A percentile compares a stretch with the other conserved stretches of the same genome.
Conservation (phyloP, 2,113 vertebrate species). For the Ranitomeya variabilis region DNA sequence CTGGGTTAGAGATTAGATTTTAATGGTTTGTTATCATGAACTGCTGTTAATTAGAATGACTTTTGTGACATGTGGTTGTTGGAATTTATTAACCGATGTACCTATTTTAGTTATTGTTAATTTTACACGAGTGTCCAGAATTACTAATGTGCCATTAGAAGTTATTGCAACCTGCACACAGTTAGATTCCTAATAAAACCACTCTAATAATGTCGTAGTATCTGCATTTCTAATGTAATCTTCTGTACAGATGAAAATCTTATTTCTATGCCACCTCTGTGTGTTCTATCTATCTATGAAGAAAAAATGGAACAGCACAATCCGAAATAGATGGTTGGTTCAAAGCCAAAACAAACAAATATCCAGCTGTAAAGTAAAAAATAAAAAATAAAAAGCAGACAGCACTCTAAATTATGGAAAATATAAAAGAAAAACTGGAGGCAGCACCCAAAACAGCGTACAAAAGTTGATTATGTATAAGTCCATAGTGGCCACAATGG, state of each 20-base stretch:
- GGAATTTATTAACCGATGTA: conserved; percentile 43
- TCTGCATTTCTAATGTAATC: not conserved
- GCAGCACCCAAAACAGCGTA: no score
- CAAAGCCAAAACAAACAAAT: no score
- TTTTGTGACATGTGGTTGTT: conserved; percentile 47
- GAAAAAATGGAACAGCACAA: no score
- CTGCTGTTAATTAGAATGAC: conserved; percentile 48
- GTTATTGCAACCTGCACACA: not conserved
- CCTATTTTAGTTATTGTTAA: conserved; percentile 23
- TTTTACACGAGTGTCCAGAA: conserved; percentile 31
- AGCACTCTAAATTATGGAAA: no score
- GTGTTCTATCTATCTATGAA: not conserved
- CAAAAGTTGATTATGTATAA: no score
- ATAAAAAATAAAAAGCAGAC: no score
- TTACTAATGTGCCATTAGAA: conserved; percentile 18
- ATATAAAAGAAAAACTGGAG: no score
- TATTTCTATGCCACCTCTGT: no score
- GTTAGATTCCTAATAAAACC: not conserved
- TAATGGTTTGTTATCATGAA: conserved; percentile 47
- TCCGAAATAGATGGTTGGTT: no score
- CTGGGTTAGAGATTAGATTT: conserved; percentile 52
- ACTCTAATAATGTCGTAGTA: not conserved
- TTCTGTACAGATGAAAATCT: not conserved
- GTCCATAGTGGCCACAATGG: no score
- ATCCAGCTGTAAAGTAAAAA: no score